Evolutionary conservation across 2,888 invertebrate genomes (phyloP).

Genomic region (Callyntrura sp.): DNA sequence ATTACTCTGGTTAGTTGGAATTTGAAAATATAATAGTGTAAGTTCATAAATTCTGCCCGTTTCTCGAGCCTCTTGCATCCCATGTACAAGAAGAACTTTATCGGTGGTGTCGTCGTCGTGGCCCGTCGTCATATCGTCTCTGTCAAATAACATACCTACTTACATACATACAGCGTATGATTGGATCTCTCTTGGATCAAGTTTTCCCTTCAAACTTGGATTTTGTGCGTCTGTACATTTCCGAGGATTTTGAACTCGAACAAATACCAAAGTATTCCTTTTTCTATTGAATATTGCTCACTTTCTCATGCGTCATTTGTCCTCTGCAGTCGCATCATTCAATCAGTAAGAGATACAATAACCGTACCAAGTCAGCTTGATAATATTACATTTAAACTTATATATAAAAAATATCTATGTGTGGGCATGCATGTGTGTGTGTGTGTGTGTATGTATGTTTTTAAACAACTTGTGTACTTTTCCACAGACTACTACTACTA

Average conservation of each 20-base stretch:
- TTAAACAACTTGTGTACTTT: conserved; percentile 25
- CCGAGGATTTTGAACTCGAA: conserved; percentile 41
- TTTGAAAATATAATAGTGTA: conserved; percentile 29
- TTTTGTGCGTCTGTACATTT: conserved; percentile 26
- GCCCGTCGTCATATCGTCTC: too few species aligned
- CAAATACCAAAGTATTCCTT: conserved; percentile 51
- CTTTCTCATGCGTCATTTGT: conserved; percentile 75
- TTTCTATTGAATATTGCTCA: conserved; percentile 71
- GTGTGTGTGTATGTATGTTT: background rate
- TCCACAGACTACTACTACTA: background rate
- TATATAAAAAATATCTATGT: too few species aligned
- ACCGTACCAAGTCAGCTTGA: conserved; percentile 33
- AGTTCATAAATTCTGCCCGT: conserved; percentile 35
- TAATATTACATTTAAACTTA: conserved; percentile 39
- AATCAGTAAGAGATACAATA: conserved; percentile 70
- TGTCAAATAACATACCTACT: background rate
- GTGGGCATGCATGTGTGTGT: too few species aligned
- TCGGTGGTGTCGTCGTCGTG: too few species aligned
- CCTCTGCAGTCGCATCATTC: conserved; percentile 74
- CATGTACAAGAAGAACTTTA: background rate
- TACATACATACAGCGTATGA: background rate
- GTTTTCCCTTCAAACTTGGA: conserved; percentile 19
- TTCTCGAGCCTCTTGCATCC: too few species aligned
- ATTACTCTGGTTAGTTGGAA: conserved; percentile 39
- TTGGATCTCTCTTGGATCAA: too few species aligned